Evolutionary conservation across 2,888 invertebrate species (phyloP).

Genomic region (Leistus spinibarbis): DNA sequence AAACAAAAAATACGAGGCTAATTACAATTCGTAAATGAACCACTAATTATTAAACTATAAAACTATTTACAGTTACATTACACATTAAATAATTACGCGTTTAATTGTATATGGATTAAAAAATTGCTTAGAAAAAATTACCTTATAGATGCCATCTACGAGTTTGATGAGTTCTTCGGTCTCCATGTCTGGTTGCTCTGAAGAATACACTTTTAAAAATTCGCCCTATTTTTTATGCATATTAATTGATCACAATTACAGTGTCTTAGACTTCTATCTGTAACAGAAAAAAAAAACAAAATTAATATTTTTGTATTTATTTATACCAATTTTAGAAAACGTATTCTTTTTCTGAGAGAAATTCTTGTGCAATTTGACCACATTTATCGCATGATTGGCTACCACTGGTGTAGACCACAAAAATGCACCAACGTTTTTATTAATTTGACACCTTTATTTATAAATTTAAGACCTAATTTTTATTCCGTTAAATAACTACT

Average conservation of each 20-base stretch:
- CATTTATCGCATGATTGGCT: no score
- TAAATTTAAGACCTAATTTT: no score
- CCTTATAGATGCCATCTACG: constrained; percentile 91
- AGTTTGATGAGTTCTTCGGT: constrained; percentile 89
- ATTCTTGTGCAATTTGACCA: no score
- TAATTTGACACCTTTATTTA: no score
- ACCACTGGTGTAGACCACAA: no score
- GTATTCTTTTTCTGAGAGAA: no score
- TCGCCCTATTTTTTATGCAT: not conserved
- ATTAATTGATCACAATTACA: not conserved
- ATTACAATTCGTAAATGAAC: not conserved
- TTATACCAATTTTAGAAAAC: not conserved
- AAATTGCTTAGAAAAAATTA: constrained; percentile 54
- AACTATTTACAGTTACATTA: not conserved
- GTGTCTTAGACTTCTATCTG: not conserved
- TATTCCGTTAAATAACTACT: no score
- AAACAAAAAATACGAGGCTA: not conserved
- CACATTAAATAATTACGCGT: not conserved
- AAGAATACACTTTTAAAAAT: not conserved
- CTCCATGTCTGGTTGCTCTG: constrained; percentile 67
- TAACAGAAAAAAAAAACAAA: constrained; percentile 13
- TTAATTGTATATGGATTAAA: not conserved
- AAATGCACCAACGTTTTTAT: no score
- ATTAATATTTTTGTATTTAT: not conserved
- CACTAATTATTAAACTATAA: not conserved